Conservation (phyloP, 1,140 invertebrate genomes). For the Pantala flavescens region DNA sequence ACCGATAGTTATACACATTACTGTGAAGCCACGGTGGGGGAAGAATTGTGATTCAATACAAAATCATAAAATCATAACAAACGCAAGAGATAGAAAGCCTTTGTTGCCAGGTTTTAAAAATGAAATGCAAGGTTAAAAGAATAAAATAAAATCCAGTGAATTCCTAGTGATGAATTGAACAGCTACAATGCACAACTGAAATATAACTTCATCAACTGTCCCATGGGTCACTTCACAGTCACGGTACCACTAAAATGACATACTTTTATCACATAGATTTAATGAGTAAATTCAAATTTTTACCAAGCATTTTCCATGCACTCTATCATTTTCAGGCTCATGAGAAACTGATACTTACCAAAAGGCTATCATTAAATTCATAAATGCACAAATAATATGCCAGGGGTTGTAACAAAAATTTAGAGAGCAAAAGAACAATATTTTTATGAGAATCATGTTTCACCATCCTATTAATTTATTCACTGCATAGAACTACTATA, state of each 20-base stretch:
- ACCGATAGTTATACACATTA: constrained; percentile 17
- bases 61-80: constrained; percentile 1
- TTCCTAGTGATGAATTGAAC: not conserved
- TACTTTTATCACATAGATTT: not conserved
- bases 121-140: not conserved
- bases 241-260: not conserved
- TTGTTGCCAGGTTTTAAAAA: not conserved
- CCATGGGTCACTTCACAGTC: constrained; percentile 7
- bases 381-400: too few relatives aligned
- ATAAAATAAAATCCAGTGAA: not conserved
- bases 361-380: not conserved
- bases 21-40: constrained; percentile 12
- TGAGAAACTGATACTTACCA: not conserved
- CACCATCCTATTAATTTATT: too few relatives aligned
- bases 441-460: too few relatives aligned
- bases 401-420: too few relatives aligned
- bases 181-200: constrained; percentile 5
- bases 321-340: not conserved
- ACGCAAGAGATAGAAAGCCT: not conserved
- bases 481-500: too few relatives aligned
- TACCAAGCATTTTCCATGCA: not conserved
- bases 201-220: not conserved
- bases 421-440: too few relatives aligned
- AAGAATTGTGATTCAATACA: not conserved
- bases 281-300: not conserved